Evolutionary conservation across 2,888 invertebrate genomes (phyloP), one percentile per base, ranked within the genome.

Genomic region (Nephrocerus scutellatus): DNA sequence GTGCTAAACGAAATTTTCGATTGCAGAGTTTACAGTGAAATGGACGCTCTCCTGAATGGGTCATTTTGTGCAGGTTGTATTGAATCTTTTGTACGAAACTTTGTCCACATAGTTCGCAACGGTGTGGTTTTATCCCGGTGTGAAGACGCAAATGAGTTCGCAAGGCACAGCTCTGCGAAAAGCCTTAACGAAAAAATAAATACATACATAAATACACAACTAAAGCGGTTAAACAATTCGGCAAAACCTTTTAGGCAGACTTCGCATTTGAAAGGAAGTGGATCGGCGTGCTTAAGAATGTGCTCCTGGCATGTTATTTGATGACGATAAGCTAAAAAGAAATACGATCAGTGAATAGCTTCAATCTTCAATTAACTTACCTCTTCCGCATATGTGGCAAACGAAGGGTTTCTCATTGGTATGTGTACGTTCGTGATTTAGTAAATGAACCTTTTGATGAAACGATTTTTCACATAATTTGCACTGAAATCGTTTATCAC

Each of bases 361-460:
- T 19, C 9, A n/a, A 13, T 9, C 6, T 20, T 10, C 12, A 15
- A 20, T 5, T 12, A 16, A 40, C 44, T 43, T 22, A 42, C 45
- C 39, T 29, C 54, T 55, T 18, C 54, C 53, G 32, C 55, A 55
- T 8, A 50, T 28, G 28, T 50, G 46, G 39, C 55, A 55, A n/a
- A 40, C 40, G 38, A 51, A 54, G 5, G 55, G 55, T 23, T 50
- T 51, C 28, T 54, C 55, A 23, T 51, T 52, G 3, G 55, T 53
- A 24, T 55, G 55, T 6, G 51, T 51, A 6, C 55, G 39, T 29
- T 55, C 54, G 22, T 55, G 55, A 31, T 55, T 55, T 4, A 52
- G 42, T 36, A 52, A 16, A 38, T 55, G 55, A 10, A 54, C 43
- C 34, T 51, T 54, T 28, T 55, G 54, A 35, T 53, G 49, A 33